Percentiles rank a stretch among this genome's conserved stretches.
Conservation (phyloP, 2,888 invertebrate species). For the Epistrophe eligans region DNA sequence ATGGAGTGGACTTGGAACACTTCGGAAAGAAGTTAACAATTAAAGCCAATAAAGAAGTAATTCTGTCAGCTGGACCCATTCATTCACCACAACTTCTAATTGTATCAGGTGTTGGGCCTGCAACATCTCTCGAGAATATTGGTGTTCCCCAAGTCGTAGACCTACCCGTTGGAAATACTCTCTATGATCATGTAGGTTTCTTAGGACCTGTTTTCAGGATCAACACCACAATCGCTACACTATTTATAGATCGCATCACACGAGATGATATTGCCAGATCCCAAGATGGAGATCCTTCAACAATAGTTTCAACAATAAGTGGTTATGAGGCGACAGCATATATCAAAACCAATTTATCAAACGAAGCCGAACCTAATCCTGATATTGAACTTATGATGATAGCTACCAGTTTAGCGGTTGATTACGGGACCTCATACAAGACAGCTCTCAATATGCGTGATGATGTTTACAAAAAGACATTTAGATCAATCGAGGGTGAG, state of each 20-base stretch:
- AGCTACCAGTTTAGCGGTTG: constrained; percentile 86
- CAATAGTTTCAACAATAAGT: constrained; percentile 86
- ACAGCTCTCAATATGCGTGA: constrained; percentile 85
- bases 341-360: constrained; percentile 82
- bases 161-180: constrained; percentile 88
- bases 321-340: constrained; percentile 87
- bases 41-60: constrained; percentile 77
- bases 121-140: background rate
- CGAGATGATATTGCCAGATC: constrained; percentile 82
- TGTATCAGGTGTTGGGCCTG: constrained; percentile 1
- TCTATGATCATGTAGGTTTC: constrained; percentile 86
- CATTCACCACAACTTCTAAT: constrained; percentile 51
- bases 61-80: constrained; percentile 79
- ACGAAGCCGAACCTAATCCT: constrained; percentile 81
- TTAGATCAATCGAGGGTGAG: constrained; percentile 59
- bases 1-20: constrained; percentile 82
- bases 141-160: constrained; percentile 87
- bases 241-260: constrained; percentile 60
- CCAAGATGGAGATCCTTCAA: constrained; percentile 85
- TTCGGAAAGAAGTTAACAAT: constrained; percentile 62
- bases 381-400: constrained; percentile 87
- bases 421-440: constrained; percentile 85
- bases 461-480: constrained; percentile 84
- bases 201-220: constrained; percentile 82
- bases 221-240: constrained; percentile 79